These are phyloP conservation scores for Drosophila arizonae DNA, from an alignment of 1,140 invertebrate genomes.

Conservation along the genomic window DNA sequence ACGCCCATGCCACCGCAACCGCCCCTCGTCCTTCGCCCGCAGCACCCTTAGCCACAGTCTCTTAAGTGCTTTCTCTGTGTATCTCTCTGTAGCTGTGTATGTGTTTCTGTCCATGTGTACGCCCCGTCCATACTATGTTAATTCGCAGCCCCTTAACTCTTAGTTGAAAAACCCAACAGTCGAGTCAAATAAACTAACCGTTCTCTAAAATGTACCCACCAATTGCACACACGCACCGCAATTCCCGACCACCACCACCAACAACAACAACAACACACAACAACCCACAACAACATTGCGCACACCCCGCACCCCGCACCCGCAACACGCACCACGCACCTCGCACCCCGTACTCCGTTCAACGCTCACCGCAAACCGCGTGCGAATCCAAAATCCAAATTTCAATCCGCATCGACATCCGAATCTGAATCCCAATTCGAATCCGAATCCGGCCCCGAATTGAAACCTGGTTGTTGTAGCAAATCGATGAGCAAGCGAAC, in stretches of 20 bases:
- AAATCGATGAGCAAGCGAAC: constrained; percentile 90
- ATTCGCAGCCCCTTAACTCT: background rate
- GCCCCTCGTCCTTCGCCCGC: background rate
- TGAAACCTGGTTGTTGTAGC: constrained; percentile 84
- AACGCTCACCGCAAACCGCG: constrained; percentile 11
- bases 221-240: constrained; percentile 17
- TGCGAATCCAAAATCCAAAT: background rate
- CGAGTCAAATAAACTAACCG: constrained; percentile 27
- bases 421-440: background rate
- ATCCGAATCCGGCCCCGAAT: constrained; percentile 21
- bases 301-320: background rate
- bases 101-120: background rate
- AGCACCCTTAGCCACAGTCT: background rate
- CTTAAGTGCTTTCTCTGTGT: background rate
- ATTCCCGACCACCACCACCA: background rate
- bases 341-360: too few relatives aligned
- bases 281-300: constrained; percentile 1
- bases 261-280: constrained; percentile 11
- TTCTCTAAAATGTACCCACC: constrained; percentile 30
- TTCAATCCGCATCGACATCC: background rate
- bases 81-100: background rate
- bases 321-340: too few relatives aligned
- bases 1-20: background rate
- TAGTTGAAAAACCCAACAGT: background rate
- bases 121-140: too few relatives aligned